These are phyloP conservation scores for Emydocephalus ijimae DNA, from an alignment of 2,113 vertebrate genomes.

Conservation along the genomic window DNA sequence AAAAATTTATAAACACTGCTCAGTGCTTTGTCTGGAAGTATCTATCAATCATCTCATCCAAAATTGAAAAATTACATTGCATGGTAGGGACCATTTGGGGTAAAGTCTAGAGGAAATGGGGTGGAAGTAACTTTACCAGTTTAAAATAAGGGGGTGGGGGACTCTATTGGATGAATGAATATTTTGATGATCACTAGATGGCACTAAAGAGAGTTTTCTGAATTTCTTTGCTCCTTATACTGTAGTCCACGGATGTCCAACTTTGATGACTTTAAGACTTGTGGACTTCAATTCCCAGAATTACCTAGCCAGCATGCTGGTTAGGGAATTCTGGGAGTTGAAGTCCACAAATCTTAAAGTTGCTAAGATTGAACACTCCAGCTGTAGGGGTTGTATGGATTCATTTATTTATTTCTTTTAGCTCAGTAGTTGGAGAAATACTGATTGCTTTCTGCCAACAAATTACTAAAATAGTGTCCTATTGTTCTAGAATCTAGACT, in stretches of 20 bases:
- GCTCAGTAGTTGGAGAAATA: neutral
- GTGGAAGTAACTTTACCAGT: neutral
- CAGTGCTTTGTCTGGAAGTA: neutral
- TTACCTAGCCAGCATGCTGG: neutral
- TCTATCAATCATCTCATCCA: neutral
- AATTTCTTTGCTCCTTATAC: neutral
- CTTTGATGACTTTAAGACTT: neutral
- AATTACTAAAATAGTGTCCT: neutral
- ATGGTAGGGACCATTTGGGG: neutral
- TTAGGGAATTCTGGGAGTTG: neutral
- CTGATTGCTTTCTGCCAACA: neutral
- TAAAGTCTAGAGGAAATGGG: neutral
- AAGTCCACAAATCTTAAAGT: neutral
- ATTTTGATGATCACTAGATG: neutral
- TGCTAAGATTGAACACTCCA: neutral
- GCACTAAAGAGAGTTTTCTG: neutral
- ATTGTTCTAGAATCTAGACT: neutral
- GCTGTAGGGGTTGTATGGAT: neutral
- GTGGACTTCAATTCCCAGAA: neutral
- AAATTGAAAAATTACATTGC: neutral
- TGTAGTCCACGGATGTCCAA: neutral
- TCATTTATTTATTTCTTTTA: neutral
- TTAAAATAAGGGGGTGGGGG: neutral
- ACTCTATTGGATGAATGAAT: neutral
- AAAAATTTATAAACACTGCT: neutral